Percentiles rank a stretch among this genome's conserved stretches.
These are phyloP conservation scores for Phalangium opilio DNA, from an alignment of 2,888 invertebrate species.

Conservation along the genomic window DNA sequence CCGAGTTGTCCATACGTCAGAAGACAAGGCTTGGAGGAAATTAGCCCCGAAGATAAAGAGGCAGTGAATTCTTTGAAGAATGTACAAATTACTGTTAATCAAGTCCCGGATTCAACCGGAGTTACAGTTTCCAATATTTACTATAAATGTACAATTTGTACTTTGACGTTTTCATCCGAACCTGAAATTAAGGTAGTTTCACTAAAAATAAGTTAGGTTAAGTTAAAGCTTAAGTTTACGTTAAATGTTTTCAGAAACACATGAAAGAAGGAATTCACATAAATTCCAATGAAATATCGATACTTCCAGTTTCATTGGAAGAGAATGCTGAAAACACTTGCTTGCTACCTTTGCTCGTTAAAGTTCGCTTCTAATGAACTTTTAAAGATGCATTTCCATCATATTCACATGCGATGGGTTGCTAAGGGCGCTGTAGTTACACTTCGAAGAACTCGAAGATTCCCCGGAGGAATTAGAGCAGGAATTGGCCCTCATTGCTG, in stretches of 20 bases:
- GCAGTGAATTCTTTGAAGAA: neutral
- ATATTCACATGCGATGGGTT: slow-evolving; percentile 23
- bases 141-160: slow-evolving; percentile 18
- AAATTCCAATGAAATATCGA: slow-evolving; percentile 8
- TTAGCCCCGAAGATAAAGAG: neutral
- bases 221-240: neutral
- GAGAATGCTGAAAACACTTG: slow-evolving; percentile 17
- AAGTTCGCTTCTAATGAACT: slow-evolving; percentile 17
- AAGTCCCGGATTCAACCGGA: slow-evolving; percentile 9
- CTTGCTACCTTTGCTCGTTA: slow-evolving; percentile 21
- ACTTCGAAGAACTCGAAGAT: slow-evolving; percentile 12
- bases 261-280: slow-evolving; percentile 12
- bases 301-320: slow-evolving; percentile 5
- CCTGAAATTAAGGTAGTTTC: slow-evolving; percentile 15
- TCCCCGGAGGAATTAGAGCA: neutral
- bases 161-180: slow-evolving; percentile 16
- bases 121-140: slow-evolving; percentile 7
- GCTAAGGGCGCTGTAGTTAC: slow-evolving; percentile 8
- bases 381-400: slow-evolving; percentile 21
- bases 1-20: slow-evolving; percentile 17
- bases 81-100: slow-evolving; percentile 2
- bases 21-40: neutral
- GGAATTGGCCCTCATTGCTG: too few relatives aligned
- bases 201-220: neutral
- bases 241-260: slow-evolving; percentile 13